Base-by-base conservation (phyloP, 2,888 invertebrate genomes). In the Hypercompe scribonia region DNA sequence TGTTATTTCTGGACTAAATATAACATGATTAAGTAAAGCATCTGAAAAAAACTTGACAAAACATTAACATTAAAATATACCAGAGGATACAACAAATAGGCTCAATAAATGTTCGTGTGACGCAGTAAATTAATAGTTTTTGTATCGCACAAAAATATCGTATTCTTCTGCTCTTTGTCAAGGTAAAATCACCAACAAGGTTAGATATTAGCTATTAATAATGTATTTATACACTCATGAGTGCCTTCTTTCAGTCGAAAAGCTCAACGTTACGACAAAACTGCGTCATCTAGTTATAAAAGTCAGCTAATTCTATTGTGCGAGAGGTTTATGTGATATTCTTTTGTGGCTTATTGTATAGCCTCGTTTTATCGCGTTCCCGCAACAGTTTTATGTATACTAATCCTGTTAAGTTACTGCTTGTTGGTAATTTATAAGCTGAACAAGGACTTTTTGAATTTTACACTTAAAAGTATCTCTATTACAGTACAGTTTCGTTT, bases 321-420 rank as follows among this genome's bases (percentile, higher is more conserved):
- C 11, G 36, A 73, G 66, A 18, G 42, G 72, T 78, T 77, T 76
- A 76, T 81, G 75, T 78, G 67, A 78, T 82, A 70, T 75, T 80
- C 83, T 81, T 86, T 84, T 85, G 82, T 85, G 84, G 78, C 75
- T 80, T 78, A 78, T 81, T 79, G 76, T 82, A 82, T 72, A 74
- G 77, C 73, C 79, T 82, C 79, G 80, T 78, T 87, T 87, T 87
- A 87, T 84, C 79, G 79, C 74, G 77, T 81, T 82, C 79, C 83
- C 78, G 74, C 77, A 81, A 86, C 86, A 86, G 81, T 86, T 87
- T 87, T 86, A 87, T 84, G 85, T 86, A 81, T 84, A 86, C 83
- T 87, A 86, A 86, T 87, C 80, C 81, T 66, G 83, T 84, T 75
- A 84, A 87, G 85, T 85, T 84, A 86, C 86, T 84, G 81, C 82